A percentile compares a stretch with the other conserved stretches of the same genome.
phyloP scores from a whole-genome alignment of 1,140 invertebrate genomes.

The Ceratosolen fusciceps region DNA sequence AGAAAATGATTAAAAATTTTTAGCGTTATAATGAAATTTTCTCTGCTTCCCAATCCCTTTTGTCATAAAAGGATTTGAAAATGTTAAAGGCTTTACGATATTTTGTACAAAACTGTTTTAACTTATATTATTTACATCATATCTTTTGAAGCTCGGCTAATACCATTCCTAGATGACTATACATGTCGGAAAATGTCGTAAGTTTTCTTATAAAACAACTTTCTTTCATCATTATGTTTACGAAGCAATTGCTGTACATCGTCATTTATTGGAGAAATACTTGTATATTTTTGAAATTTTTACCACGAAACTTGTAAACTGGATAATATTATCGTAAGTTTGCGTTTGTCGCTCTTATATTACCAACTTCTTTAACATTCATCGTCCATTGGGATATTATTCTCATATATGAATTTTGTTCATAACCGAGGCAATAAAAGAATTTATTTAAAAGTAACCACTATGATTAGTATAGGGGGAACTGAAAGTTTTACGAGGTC shows the following conservation, averaged over 20 bases:
- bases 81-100: neutral
- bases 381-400: neutral
- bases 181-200: neutral
- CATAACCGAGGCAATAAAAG: slow-evolving; percentile 2
- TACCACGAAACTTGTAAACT: neutral
- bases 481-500: slow-evolving; percentile 34
- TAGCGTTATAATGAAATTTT: neutral
- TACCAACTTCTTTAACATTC: slow-evolving; percentile 25
- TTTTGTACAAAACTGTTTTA: neutral
- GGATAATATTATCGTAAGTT: neutral
- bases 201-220: slow-evolving; percentile 1
- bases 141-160: neutral
- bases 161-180: neutral
- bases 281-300: slow-evolving; percentile 21
- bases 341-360: neutral
- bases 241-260: neutral
- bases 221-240: neutral
- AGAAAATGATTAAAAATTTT: neutral
- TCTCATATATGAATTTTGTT: slow-evolving; percentile 3
- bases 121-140: slow-evolving; percentile 11
- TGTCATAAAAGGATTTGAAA: neutral
- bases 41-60: neutral
- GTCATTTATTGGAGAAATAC: neutral
- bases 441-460: slow-evolving; percentile 45
- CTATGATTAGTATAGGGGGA: neutral